Percentiles rank a stretch among this genome's conserved stretches.
These are phyloP conservation scores for Tragelaphus strepsiceros DNA, from an alignment of 2,113 vertebrate genomes.

Conservation along the genomic window DNA sequence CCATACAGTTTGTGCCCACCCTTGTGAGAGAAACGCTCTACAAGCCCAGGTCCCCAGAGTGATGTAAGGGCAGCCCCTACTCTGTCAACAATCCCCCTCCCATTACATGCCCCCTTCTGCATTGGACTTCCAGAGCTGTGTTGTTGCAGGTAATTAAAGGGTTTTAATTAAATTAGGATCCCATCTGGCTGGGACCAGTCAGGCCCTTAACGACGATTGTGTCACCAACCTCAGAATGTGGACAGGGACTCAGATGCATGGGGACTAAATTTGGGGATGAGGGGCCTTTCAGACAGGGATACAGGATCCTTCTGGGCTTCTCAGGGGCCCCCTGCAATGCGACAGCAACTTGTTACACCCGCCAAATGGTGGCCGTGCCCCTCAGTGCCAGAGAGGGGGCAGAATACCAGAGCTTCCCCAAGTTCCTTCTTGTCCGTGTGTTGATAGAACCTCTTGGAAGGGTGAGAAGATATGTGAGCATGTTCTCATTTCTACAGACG, in stretches of 20 bases:
- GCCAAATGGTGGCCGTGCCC: neutral
- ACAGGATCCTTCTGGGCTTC: neutral
- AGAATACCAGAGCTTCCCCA: neutral
- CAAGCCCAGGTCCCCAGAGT: neutral
- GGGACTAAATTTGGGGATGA: neutral
- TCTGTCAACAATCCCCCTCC: neutral
- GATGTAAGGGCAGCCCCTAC: neutral
- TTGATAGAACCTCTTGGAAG: neutral
- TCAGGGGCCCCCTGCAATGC: neutral
- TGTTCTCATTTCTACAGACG: neutral
- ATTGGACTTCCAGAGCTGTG: conserved; percentile 62
- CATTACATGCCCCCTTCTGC: conserved; percentile 46
- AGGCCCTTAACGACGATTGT: conserved; percentile 74
- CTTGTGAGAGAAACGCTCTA: accelerated
- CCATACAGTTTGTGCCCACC: neutral
- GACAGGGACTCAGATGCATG: conserved; percentile 39
- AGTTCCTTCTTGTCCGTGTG: neutral
- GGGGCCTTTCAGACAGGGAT: neutral
- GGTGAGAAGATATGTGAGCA: neutral
- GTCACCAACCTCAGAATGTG: conserved; percentile 73
- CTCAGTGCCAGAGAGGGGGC: neutral
- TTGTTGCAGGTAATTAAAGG: conserved; percentile 80
- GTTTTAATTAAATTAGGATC: conserved; percentile 83
- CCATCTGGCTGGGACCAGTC: conserved; percentile 80
- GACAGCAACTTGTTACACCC: neutral